These are phyloP conservation scores for Sebastes umbrosus DNA, from an alignment of 2,797 vertebrate genomes.

Conservation along the genomic window DNA sequence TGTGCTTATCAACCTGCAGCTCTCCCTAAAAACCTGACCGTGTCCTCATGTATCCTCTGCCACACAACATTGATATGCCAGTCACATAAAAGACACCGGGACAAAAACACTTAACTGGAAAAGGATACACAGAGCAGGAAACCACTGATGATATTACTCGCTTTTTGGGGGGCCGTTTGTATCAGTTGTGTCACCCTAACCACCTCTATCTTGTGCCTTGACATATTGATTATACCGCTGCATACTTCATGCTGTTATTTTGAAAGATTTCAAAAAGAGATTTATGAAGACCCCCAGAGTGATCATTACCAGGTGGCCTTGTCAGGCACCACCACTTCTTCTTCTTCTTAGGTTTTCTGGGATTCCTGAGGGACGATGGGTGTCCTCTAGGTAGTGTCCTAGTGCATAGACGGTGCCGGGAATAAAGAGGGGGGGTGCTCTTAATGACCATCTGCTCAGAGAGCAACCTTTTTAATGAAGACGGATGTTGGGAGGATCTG, in stretches of 20 bases:
- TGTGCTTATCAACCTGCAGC: background rate
- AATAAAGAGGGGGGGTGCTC: slow-evolving; percentile 52
- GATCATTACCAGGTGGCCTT: slow-evolving; percentile 69
- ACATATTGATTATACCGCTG: slow-evolving; percentile 48
- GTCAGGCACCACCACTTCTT: slow-evolving; percentile 35
- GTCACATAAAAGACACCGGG: slow-evolving; percentile 17
- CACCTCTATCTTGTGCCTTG: slow-evolving; percentile 22
- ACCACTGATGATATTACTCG: background rate
- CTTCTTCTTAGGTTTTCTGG: slow-evolving; percentile 28
- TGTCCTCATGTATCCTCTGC: slow-evolving; percentile 2
- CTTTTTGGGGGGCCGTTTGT: slow-evolving; percentile 8
- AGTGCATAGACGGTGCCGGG: slow-evolving; percentile 79
- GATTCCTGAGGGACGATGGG: slow-evolving; percentile 55
- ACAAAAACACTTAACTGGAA: slow-evolving; percentile 24
- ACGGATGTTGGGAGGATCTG: slow-evolving; percentile 89
- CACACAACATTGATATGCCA: slow-evolving; percentile 24
- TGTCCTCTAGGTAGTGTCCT: slow-evolving; percentile 90
- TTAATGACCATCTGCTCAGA: slow-evolving; percentile 96
- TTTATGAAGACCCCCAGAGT: slow-evolving; percentile 61
- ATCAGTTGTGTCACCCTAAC: slow-evolving; percentile 16
- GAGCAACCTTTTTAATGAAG: slow-evolving; percentile 95
- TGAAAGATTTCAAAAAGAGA: slow-evolving; percentile 55
- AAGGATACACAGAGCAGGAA: slow-evolving; percentile 14
- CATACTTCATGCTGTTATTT: slow-evolving; percentile 45
- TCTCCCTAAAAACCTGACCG: background rate